Evolutionary conservation across 2,113 vertebrate species (phyloP).

Genomic region (Columba livia): DNA sequence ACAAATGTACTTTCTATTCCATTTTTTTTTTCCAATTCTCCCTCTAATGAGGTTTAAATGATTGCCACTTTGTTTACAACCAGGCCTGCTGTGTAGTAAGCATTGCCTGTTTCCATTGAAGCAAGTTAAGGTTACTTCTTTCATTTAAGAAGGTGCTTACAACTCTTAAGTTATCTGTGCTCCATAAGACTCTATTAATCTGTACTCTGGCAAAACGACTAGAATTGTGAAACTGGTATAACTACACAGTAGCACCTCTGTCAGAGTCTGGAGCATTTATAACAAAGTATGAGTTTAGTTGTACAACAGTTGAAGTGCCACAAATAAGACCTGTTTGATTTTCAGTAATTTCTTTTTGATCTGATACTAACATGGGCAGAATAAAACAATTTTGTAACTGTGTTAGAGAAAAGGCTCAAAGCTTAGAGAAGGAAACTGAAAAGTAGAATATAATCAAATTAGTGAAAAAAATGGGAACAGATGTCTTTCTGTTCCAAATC

Average conservation of each 20-base stretch:
- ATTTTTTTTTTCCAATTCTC: not conserved
- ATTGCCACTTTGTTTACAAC: not conserved
- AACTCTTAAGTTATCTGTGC: not conserved
- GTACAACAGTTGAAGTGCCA: not conserved
- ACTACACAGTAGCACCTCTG: not conserved
- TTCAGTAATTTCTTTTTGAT: not conserved
- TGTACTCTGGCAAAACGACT: not conserved
- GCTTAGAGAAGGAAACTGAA: not conserved
- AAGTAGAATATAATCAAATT: not conserved
- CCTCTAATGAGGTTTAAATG: not conserved
- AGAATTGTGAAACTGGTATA: not conserved
- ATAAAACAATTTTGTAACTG: not conserved
- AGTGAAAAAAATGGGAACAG: not conserved
- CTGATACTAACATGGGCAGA: not conserved
- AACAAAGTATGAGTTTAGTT: not conserved
- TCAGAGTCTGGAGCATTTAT: not conserved
- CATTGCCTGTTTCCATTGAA: not conserved
- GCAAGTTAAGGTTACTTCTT: not conserved
- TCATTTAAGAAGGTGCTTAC: not conserved
- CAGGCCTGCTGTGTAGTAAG: not conserved
- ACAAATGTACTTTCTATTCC: not conserved
- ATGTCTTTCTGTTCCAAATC: not conserved
- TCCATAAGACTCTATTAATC: not conserved
- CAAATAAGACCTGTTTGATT: not conserved
- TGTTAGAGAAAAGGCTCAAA: not conserved